Evolutionary conservation across 1,140 invertebrate genomes (phyloP), one percentile per base, ranked within the genome.

Genomic region (Dendrolimus punctatus): DNA sequence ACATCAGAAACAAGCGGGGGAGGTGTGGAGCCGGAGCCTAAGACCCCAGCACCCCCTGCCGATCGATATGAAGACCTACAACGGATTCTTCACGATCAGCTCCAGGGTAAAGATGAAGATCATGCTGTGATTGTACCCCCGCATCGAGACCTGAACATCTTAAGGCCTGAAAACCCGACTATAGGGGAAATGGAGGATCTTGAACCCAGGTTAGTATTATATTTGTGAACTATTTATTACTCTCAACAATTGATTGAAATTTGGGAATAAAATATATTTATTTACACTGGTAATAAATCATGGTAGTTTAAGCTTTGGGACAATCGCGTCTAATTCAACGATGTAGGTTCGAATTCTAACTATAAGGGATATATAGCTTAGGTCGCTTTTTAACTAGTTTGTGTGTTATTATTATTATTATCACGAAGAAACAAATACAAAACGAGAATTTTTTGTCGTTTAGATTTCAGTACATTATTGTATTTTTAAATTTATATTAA

Each of bases 181-280:
- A 87, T 94, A 38, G 90, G 87, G 0, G 90, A 93, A 50, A 70
- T 94, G 71, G 90, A 91, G 57, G 88, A 90, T 40, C 70, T 91
- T 44, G 85, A 88, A 66, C 73, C 84, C n/a, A 89, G 89, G 92
- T 93, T 60, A 88, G 90, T 36, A 36, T 46, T 36, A 36, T 23
- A 8, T 46, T 23, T 46, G 23, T 46, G 38, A 6, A 2, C 23
- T 37, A 6, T n/a, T n/a, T n/a, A n/a, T 23, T 23, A 23, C 23
- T 23, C 23, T 23, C 23, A 23, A 23, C 3, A 23, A 41, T 23
- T 7, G 6, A 39, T 40, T n/a, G 10, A 10, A 39, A 10, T 9
- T 40, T 40, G n/a, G 4, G 39, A 39, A 8, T n/a, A 40, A 49
- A 49, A 49, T 23, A 23, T 23, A 23, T 23, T n/a, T n/a, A n/a